Evolutionary conservation across 53 echinoderm and acorn worm genomes (phyloP), one percentile per base, ranked within the genome.

Genomic region (Holothuria scabra): DNA sequence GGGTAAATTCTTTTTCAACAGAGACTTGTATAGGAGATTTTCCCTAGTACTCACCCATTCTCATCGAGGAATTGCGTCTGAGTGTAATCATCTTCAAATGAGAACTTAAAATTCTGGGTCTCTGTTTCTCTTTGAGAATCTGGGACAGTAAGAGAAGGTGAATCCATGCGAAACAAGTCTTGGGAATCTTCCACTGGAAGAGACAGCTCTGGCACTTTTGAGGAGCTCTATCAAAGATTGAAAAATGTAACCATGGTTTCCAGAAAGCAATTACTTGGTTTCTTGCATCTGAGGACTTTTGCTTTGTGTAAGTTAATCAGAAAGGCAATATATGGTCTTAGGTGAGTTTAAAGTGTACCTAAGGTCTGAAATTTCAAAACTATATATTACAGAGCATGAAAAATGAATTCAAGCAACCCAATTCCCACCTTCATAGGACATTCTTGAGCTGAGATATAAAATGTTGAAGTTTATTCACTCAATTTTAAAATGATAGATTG

Each of bases 11-110:
- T 12, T 80, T 52, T 52, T 16, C 18, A 52, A 52, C 14, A 52
- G 3, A 18, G 52, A 52, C 18, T 18, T 48, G 11, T 72, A 12
- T 38, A 14, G 33, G 20, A n/a, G 10, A 31, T 37, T 1, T 12
- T 10, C 7, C 12, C 16, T 24, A 72, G 44, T 3, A 38, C 34
- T 46, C 80, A 97, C 97, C 97, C 97, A 87, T 97, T 94, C 78
- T 90, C 97, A 92, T 97, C 97, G 16, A 97, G 70, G 62, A 97
- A 97, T 46, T 97, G 97, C 18, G 92, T 94, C 86, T 97, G 97
- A 10, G 97, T 97, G 34, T 88, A 85, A n/a, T 93, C 93, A 20
- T 95, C 95, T 11, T 95, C 97, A 44, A 90, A 93, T 33, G 94
- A 94, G 82, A 97, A 97, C 41, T 90, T 92, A 56, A 97, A 94